A percentile compares a stretch with the other conserved stretches of the same genome.
Evolutionary conservation across 2,113 vertebrate genomes (phyloP).

Genomic region (Rhea americana): DNA sequence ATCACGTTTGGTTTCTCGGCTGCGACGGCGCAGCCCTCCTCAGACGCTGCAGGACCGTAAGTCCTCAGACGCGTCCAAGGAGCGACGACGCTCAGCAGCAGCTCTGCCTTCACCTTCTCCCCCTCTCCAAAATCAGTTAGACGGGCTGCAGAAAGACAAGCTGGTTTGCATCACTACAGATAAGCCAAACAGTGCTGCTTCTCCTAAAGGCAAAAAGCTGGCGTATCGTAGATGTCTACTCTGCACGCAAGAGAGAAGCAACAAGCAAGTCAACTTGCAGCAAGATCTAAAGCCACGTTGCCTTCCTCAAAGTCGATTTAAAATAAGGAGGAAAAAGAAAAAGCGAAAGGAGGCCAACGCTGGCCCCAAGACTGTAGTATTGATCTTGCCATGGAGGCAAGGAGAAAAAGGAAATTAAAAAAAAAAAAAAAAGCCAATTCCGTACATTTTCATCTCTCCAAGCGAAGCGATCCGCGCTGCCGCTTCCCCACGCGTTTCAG

Average conservation of each 20-base stretch:
- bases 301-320: not conserved
- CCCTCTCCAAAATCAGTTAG: slow-evolving; percentile 62
- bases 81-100: slow-evolving; percentile 20
- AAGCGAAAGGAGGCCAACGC: not conserved
- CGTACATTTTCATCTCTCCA: not conserved
- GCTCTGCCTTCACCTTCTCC: slow-evolving; percentile 32
- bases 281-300: not conserved
- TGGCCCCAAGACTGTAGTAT: not conserved
- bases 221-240: not conserved
- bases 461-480: fast-evolving
- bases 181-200: not conserved
- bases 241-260: not conserved
- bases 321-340: not conserved
- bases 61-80: slow-evolving; percentile 39
- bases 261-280: not conserved
- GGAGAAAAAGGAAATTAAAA: not conserved
- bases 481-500: not conserved
- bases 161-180: not conserved
- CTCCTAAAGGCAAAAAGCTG: not conserved
- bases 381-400: not conserved
- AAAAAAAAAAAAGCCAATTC: not conserved
- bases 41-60: slow-evolving; percentile 27
- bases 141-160: slow-evolving; percentile 45
- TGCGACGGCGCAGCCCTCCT: slow-evolving; percentile 20
- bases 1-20: not conserved